These are phyloP conservation scores for Rhinichthys osculus DNA, from an alignment of 2,797 vertebrate genomes.

Conservation along the genomic window DNA sequence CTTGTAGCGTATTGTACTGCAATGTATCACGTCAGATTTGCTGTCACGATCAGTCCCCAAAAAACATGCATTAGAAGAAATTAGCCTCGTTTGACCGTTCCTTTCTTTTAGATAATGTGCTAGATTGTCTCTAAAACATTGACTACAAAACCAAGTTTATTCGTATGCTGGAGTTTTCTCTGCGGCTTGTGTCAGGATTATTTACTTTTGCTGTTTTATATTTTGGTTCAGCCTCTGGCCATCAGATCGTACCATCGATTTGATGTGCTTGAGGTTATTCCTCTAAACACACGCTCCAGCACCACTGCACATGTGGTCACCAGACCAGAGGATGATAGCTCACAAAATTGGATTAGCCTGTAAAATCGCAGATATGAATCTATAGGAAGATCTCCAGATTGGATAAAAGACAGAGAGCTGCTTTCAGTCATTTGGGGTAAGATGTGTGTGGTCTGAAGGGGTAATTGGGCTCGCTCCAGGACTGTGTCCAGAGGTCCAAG, in stretches of 20 bases:
- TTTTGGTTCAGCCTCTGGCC: conserved; percentile 58
- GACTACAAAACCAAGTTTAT: conserved; percentile 15
- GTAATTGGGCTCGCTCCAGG: conserved; percentile 53
- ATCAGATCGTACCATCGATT: conserved; percentile 47
- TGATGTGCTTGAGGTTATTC: conserved; percentile 57
- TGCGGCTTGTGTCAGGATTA: conserved; percentile 25
- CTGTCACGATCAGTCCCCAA: conserved; percentile 28
- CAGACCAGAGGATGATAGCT: conserved; percentile 55
- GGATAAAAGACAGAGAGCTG: conserved; percentile 56
- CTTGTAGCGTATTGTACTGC: conserved; percentile 33
- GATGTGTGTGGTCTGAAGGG: conserved; percentile 50
- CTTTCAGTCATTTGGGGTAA: conserved; percentile 29
- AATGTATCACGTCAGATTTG: conserved; percentile 37
- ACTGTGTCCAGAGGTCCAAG: conserved; percentile 54
- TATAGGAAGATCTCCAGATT: conserved; percentile 53
- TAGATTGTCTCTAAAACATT: conserved; percentile 52
- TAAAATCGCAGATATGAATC: conserved; percentile 63
- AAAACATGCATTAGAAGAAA: conserved; percentile 37
- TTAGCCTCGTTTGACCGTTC: conserved; percentile 31
- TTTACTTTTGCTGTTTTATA: conserved; percentile 50
- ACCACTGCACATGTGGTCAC: conserved; percentile 53
- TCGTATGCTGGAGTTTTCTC: background rate
- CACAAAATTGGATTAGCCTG: conserved; percentile 61
- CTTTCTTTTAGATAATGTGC: conserved; percentile 28
- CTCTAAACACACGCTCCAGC: conserved; percentile 51